phyloP scores from a whole-genome alignment of 2,113 vertebrate species.

The Arizona elegans region DNA sequence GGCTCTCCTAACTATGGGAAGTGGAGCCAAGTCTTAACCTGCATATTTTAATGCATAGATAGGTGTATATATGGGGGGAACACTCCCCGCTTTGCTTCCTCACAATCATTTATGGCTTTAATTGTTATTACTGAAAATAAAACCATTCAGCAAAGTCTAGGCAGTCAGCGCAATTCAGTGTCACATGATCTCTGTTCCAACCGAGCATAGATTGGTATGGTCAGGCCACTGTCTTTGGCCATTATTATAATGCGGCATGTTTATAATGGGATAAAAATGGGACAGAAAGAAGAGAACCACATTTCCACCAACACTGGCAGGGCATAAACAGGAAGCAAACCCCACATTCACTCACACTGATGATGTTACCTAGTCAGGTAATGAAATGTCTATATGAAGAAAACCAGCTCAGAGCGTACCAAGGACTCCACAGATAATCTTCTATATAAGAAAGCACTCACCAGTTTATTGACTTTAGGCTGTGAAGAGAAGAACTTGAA shows the following conservation, averaged over 20 bases:
- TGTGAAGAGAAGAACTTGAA: constrained; percentile 93
- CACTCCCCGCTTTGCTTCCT: neutral
- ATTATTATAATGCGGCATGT: neutral
- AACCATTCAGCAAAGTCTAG: neutral
- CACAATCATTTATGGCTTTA: neutral
- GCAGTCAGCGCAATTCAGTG: neutral
- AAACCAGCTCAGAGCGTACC: neutral
- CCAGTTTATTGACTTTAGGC: constrained; percentile 88
- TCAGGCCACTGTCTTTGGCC: neutral
- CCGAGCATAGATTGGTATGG: neutral
- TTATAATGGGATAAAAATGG: neutral
- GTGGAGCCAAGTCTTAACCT: neutral
- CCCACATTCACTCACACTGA: neutral
- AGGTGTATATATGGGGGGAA: neutral
- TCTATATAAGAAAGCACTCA: constrained; percentile 55
- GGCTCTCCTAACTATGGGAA: neutral
- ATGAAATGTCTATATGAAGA: neutral
- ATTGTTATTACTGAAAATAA: neutral
- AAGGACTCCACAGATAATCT: neutral
- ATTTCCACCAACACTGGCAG: neutral
- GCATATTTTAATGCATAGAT: neutral
- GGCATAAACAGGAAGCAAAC: neutral
- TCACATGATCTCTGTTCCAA: neutral
- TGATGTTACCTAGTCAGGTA: neutral
- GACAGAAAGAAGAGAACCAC: neutral